Conservation (phyloP, 1,140 invertebrate species). For the Papilio dardanus region DNA sequence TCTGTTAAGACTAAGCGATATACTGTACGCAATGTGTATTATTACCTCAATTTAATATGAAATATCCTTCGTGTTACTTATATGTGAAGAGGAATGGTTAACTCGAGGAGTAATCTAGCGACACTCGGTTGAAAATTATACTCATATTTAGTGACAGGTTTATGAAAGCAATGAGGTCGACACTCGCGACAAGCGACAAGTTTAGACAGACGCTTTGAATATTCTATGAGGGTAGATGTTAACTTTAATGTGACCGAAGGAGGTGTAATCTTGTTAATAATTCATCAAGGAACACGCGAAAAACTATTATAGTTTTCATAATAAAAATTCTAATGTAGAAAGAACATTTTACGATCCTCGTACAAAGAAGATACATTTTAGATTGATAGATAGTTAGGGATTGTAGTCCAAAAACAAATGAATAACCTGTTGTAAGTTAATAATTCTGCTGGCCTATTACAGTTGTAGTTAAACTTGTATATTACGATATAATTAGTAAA, state of each 20-base stretch:
- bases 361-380: no score
- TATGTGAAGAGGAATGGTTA: background rate
- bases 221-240: constrained; percentile 32
- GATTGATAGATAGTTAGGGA: no score
- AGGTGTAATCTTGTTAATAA: constrained; percentile 31
- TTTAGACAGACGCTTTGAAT: constrained; percentile 33
- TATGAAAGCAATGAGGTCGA: constrained; percentile 15
- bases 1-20: no score
- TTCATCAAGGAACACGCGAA: background rate
- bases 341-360: no score
- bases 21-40: no score
- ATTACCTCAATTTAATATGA: background rate
- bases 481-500: no score
- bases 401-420: no score
- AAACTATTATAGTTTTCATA: background rate
- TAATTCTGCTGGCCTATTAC: no score
- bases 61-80: background rate
- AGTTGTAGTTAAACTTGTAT: no score
- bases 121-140: constrained; percentile 23
- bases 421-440: no score
- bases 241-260: constrained; percentile 26
- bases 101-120: background rate
- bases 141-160: constrained; percentile 32
- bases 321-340: background rate
- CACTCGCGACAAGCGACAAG: constrained; percentile 9